Base-by-base conservation (phyloP, 1,140 invertebrate genomes). In the Drosophila sp. region DNA sequence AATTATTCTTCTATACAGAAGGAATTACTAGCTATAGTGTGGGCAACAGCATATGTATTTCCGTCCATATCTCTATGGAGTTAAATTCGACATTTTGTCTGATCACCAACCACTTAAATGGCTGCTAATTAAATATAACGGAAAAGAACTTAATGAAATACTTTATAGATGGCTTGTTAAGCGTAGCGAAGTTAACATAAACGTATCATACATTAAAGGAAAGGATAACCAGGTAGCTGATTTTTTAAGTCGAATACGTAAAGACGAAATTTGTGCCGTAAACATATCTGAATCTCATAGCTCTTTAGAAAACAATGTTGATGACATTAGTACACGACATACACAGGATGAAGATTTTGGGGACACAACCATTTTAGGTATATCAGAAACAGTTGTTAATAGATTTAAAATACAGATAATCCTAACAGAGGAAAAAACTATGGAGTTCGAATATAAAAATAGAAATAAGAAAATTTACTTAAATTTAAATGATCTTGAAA, bases 11-110 rank as follows among this genome's bases (percentile, higher is more conserved):
- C 79, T 7, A 92, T 90, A 38, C 91, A 93, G 85, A 92, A 92
- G 70, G 93, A 95, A 92, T 79, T 93, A 54, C 71, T 94, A 25
- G 93, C 93, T 2, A 91, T 94, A 7, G 83, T 94, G 0, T 93
- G 91, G 91, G 91, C 91, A 8, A 81, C 92, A 2, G 90, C 93
- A 69, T n/a, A n/a, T n/a, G n/a, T 81, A 93, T 56, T 94, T 93
- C 70, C 50, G 92, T 61, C 90, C 89, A n/a, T 94, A 93, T 76
- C 66, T 94, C 0, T 92, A 91, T 72, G 92, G 92, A 38, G 86
- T 66, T 60, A 80, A 92, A 56, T 94, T 94, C 70, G 89, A 66
- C 27, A 92, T 94, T 1, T 56, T 92, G 27, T 94, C 93, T 0
- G 94, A 95, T 74, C 93, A 94, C 62, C 91, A 91, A 76, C 92